Base-by-base conservation (phyloP, 2,888 invertebrate genomes). In the Cremastinae sp. region DNA sequence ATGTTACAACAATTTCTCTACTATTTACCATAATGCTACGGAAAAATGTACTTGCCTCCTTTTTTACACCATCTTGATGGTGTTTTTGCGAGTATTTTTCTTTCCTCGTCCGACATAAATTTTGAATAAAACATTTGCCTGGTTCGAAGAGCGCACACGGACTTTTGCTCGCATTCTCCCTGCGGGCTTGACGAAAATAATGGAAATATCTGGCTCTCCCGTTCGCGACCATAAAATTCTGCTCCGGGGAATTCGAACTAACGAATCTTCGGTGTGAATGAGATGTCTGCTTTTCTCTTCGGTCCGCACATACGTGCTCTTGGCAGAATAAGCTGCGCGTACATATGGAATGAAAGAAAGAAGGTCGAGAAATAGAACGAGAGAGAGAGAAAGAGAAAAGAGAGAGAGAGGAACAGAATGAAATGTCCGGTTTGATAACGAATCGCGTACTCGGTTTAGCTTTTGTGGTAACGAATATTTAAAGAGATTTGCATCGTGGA, bases 401-500 rank as follows among this genome's bases (percentile, higher is more conserved):
- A n/a, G 18, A 22, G 37, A 59, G 61, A 56, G 16, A 37, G 28
- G 51, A 39, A 55, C 39, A 55, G 22, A 75, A 75, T 39, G 45
- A n/a, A n/a, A n/a, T n/a, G n/a, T 56, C 49, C 49, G 28, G 47
- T 16, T 37, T 62, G 70, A 75, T 75, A 71, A 65, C 59, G 75
- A 70, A 75, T 75, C 75, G 51, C 65, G 43, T 39, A 41, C 59
- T 53, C 39, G 64, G 74, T 53, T 55, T 41, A 35, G 45, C 12
- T 59, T 43, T 65, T 37, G 64, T 28, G 62, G 56, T 58, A 56
- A 58, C 64, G 74, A 59, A 74, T 49, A 49, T 62, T 68, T 68
- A 72, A 62, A 66, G 62, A 69, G 77, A 77, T 74, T 74, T 65
- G 66, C 51, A 66, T 62, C 45, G 35, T 66, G 70, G 37, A 45